Percentiles rank a stretch among this genome's conserved stretches.
Conservation (phyloP, 2,888 invertebrate species). For the Nephrotoma appendiculata region DNA sequence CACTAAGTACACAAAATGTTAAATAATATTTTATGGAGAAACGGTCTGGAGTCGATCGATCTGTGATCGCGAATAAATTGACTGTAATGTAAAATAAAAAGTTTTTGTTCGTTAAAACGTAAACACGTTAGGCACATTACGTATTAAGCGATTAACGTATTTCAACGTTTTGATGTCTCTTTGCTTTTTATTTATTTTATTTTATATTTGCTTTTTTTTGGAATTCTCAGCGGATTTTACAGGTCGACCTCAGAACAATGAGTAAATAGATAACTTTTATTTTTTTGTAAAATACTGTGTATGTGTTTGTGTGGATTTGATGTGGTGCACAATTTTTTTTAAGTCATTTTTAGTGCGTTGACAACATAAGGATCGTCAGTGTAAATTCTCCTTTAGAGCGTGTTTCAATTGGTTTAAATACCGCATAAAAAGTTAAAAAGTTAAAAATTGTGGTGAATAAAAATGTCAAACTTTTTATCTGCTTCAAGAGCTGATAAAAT, state of each 20-base stretch:
- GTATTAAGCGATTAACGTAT: background rate
- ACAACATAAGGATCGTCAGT: no score
- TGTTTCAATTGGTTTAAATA: no score
- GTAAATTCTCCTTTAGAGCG: no score
- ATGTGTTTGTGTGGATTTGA: no score
- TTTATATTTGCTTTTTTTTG: background rate
- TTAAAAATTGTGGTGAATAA: no score
- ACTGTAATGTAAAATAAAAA: background rate
- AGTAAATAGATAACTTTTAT: background rate
- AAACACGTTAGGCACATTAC: background rate
- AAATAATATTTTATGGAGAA: background rate
- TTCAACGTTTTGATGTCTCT: background rate
- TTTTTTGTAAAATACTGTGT: no score
- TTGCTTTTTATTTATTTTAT: background rate
- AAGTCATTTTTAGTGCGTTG: no score
- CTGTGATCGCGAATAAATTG: background rate
- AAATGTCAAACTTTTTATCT: no score
- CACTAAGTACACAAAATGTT: no score
- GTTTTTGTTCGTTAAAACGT: background rate
- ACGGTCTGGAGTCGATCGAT: background rate
- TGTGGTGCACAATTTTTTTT: no score
- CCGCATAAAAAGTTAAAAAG: no score
- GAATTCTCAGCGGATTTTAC: background rate
- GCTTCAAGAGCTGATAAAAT: no score
- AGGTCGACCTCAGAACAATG: background rate